These are phyloP conservation scores for Leptocoma aspasia DNA, from an alignment of 2,113 vertebrate species.

Conservation along the genomic window DNA sequence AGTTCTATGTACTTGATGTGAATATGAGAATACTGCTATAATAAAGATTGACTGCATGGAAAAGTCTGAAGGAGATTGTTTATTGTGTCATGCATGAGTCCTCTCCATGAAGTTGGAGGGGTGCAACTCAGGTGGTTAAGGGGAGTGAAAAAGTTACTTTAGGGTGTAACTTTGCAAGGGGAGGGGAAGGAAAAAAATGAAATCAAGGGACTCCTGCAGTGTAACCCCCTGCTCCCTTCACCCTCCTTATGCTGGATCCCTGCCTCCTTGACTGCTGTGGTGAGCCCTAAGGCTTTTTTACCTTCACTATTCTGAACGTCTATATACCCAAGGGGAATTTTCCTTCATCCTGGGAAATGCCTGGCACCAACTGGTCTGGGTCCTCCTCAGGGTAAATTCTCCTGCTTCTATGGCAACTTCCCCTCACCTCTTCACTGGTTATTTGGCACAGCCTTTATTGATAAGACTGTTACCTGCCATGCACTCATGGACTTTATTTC, in stretches of 20 bases:
- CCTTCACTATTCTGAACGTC: neutral
- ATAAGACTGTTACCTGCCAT: neutral
- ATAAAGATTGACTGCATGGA: constrained; percentile 98
- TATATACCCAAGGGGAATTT: fast-evolving
- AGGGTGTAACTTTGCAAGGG: neutral
- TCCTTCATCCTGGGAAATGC: neutral
- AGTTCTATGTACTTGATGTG: constrained; percentile 99
- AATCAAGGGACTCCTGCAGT: too few relatives aligned
- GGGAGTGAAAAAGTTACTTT: neutral
- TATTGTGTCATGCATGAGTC: neutral
- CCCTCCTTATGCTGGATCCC: neutral
- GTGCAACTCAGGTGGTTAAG: neutral
- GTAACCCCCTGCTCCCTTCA: neutral
- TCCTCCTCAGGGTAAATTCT: neutral
- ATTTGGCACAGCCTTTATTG: neutral
- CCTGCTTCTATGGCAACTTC: neutral
- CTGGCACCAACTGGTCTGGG: neutral
- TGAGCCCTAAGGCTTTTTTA: neutral
- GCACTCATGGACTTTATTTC: neutral
- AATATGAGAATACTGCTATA: constrained; percentile 96
- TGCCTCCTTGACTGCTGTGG: too few relatives aligned
- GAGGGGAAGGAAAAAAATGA: neutral
- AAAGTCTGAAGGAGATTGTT: constrained; percentile 49
- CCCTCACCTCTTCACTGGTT: neutral
- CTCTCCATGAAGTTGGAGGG: neutral